Base-by-base conservation (phyloP, 2,113 vertebrate species). In the Clarias macrocephalus region DNA sequence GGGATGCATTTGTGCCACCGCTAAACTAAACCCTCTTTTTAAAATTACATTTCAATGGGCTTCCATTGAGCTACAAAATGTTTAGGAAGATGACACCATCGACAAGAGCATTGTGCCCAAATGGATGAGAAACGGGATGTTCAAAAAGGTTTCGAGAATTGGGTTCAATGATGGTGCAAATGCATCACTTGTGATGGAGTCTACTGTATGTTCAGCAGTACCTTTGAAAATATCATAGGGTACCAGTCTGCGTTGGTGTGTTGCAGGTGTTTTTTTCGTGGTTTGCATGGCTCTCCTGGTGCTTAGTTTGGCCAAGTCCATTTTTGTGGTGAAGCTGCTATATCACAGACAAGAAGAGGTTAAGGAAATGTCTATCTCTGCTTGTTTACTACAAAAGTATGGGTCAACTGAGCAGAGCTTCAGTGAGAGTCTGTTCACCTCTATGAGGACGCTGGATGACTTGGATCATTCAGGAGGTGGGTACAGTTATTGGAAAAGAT, bases 251-350 rank as follows among this genome's bases (percentile, higher is more conserved):
- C 0, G 56, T 86, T 62, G 37, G 30, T 89, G 54, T 84, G 18
- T 13, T 77, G 12, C 85, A 97, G 97, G 95, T 15, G 92, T 96
- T 89, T 97, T 97, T 93, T 97, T 97, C 54, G 94, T 87, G 0
- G 94, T 96, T 88, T 97, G 96, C 90, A 96, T 96, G 96, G 96
- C 94, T 9, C 83, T 97, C 72, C 91, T 97, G 93, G 95, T 97
- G 85, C 94, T 97, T 88, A 97, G 96, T 75, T 93, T 97, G 75
- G 94, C 92, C 4, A 95, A 95, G 90, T 97, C 96, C 48, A 96
- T 97, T 79, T 80, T 98, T 82, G 92, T 96, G 86, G 93, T 97
- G 89, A 97, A 94, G 89, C 94, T 96, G 84, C 95, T 98, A 77
- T 92, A 96, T 56, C 90, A 95, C 92, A 88, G 93, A 11, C 91